A percentile compares a stretch with the other conserved stretches of the same genome.
Conservation (phyloP, 2,113 vertebrate species). For the Mustela lutreola region DNA sequence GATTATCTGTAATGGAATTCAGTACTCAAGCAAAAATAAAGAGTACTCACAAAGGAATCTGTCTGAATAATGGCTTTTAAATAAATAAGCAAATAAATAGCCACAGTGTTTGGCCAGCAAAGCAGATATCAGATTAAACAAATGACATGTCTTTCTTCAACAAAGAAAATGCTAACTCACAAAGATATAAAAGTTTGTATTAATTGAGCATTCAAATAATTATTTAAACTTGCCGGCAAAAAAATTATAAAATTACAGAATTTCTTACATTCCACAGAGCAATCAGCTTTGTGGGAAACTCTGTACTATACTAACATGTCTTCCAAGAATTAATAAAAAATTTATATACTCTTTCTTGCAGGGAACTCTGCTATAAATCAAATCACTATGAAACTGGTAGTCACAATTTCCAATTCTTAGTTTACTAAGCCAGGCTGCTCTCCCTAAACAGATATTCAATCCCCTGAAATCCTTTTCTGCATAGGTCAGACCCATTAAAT, state of each 20-base stretch:
- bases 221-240: not conserved
- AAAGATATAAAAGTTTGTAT: not conserved
- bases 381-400: not conserved
- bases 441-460: not conserved
- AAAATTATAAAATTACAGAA: conserved; percentile 7
- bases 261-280: not conserved
- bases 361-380: not conserved
- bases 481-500: not conserved
- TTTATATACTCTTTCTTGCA: not conserved
- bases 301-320: not conserved
- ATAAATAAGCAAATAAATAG: conserved; percentile 46
- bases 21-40: conserved; percentile 59
- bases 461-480: not conserved
- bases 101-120: not conserved
- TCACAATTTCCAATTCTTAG: not conserved
- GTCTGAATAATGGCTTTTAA: conserved; percentile 26
- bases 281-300: not conserved
- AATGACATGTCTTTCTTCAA: not conserved
- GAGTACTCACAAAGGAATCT: conserved; percentile 24
- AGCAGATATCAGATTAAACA: conserved; percentile 7
- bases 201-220: not conserved
- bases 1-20: conserved; percentile 68
- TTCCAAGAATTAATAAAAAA: conserved; percentile 17
- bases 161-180: not conserved
- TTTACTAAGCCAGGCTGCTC: not conserved